Conservation (phyloP, 2,113 vertebrate species). For the Scophthalmus maximus region DNA sequence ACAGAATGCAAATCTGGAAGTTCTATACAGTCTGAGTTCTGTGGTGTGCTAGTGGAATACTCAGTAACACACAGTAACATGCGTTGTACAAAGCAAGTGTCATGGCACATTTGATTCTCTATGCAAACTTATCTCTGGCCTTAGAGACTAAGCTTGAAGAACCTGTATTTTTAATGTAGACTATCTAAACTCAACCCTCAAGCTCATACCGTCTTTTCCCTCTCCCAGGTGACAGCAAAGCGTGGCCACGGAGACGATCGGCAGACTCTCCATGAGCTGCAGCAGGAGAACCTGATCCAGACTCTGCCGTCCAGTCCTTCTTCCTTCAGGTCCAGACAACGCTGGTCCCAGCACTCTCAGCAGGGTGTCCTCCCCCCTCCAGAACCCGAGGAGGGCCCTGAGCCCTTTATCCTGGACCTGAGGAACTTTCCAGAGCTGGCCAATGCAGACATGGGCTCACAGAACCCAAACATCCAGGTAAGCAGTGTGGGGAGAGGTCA, state of each 20-base stretch:
- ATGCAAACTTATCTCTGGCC: too few species aligned
- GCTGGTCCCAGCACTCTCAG: slow-evolving; percentile 61
- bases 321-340: slow-evolving; percentile 52
- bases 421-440: slow-evolving; percentile 87
- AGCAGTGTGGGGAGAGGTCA: not conserved
- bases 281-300: slow-evolving; percentile 58
- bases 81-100: too few species aligned
- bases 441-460: slow-evolving; percentile 83
- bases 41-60: too few species aligned
- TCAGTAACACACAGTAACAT: too few species aligned
- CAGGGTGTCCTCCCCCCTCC: slow-evolving; percentile 35
- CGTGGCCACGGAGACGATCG: not conserved
- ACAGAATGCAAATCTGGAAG: too few species aligned
- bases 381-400: slow-evolving; percentile 61
- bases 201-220: not conserved
- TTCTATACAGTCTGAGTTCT: too few species aligned
- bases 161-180: too few species aligned
- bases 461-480: slow-evolving; percentile 92
- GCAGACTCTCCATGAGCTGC: slow-evolving; percentile 61
- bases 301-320: slow-evolving; percentile 49
- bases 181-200: too few species aligned
- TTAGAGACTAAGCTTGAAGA: too few species aligned
- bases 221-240: slow-evolving; percentile 72
- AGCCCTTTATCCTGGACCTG: slow-evolving; percentile 85
- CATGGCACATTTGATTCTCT: too few species aligned